These are phyloP conservation scores for Melipona quadrifasciata DNA, from an alignment of 1,140 invertebrate species.

Conservation along the genomic window DNA sequence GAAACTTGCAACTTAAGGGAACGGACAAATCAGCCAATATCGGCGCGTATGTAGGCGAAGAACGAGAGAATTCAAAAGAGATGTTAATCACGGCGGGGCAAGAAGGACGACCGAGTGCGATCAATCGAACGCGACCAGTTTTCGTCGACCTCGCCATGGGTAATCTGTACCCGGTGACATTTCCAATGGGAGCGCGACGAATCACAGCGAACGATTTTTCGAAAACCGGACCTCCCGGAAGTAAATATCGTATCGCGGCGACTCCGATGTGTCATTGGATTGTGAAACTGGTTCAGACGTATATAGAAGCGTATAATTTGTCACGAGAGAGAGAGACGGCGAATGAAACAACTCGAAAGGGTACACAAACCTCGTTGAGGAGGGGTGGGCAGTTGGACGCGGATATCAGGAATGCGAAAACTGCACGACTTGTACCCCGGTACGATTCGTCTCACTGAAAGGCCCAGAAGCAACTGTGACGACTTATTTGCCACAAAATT, in stretches of 20 bases:
- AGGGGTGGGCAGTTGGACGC: too few relatives aligned
- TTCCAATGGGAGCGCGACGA: neutral
- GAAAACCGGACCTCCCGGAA: neutral
- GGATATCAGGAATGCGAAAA: too few relatives aligned
- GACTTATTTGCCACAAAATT: too few relatives aligned
- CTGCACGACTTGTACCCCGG: too few relatives aligned
- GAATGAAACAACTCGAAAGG: neutral
- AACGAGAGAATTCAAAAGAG: conserved; percentile 17
- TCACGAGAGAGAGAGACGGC: neutral
- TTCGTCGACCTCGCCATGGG: conserved; percentile 3
- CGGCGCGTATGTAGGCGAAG: neutral
- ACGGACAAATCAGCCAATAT: neutral
- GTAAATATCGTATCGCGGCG: conserved; percentile 26
- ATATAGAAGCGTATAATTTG: conserved; percentile 40
- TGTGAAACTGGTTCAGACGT: conserved; percentile 18
- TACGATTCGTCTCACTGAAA: too few relatives aligned
- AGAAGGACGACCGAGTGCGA: neutral
- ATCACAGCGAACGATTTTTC: conserved; percentile 8
- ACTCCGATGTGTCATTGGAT: neutral
- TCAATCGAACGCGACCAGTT: conserved; percentile 12
- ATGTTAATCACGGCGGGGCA: conserved; percentile 1
- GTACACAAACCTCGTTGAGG: conserved; percentile 44
- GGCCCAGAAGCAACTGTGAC: too few relatives aligned
- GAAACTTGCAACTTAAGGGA: too few relatives aligned
- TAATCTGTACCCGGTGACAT: conserved; percentile 1